A percentile compares a stretch with the other conserved stretches of the same genome.
Evolutionary conservation across 2,113 vertebrate species (phyloP).

Genomic region (Buteo buteo): DNA sequence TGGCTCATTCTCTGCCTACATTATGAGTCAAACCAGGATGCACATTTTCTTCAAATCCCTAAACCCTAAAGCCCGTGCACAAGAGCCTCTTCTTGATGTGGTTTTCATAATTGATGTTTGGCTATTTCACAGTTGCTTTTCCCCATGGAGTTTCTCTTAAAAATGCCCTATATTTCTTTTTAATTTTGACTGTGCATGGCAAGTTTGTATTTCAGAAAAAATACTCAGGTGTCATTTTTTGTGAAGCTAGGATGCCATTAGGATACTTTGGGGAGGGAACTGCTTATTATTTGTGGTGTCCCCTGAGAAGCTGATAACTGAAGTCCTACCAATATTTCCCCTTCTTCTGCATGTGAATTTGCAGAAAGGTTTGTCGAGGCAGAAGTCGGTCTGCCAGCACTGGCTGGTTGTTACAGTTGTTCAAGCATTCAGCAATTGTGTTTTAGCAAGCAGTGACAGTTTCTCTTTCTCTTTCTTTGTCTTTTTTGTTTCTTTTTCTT

Average conservation of each 20-base stretch:
- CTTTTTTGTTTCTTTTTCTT: neutral
- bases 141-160: slow-evolving; percentile 29
- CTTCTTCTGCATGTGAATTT: neutral
- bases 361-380: neutral
- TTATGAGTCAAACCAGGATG: slow-evolving; percentile 31
- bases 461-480: neutral
- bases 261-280: neutral
- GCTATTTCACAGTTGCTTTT: slow-evolving; percentile 24
- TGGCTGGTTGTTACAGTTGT: neutral
- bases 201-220: slow-evolving; percentile 33
- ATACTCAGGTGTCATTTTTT: neutral
- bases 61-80: neutral
- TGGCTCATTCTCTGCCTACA: slow-evolving; percentile 35
- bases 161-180: slow-evolving; percentile 33
- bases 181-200: slow-evolving; percentile 18
- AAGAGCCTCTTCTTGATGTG: slow-evolving; percentile 32
- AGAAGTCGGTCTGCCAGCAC: neutral
- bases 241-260: neutral
- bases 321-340: neutral
- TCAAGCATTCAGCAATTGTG: neutral
- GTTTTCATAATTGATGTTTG: slow-evolving; percentile 49
- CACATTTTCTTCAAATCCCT: slow-evolving; percentile 26
- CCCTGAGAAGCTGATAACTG: neutral
- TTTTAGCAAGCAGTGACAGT: neutral
- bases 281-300: neutral